phyloP scores from a whole-genome alignment of 2,113 vertebrate species.

The Ceuthmochares aereus region DNA sequence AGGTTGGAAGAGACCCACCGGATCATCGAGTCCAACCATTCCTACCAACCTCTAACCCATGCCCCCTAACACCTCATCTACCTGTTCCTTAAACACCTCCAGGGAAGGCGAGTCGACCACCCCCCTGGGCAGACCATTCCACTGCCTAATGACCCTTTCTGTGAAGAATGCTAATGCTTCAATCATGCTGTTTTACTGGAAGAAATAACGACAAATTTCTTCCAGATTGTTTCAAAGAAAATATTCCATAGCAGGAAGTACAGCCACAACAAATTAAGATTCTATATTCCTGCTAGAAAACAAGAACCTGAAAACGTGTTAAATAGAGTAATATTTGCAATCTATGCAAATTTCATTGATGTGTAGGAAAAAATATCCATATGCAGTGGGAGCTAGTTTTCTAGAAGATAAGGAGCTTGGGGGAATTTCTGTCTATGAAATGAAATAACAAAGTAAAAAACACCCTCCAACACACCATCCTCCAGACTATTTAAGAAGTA shows the following conservation, averaged over 20 bases:
- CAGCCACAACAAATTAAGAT: background rate
- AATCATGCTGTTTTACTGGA: background rate
- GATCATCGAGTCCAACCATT: too few species aligned
- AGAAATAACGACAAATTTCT: background rate
- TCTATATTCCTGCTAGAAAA: background rate
- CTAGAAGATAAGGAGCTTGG: background rate
- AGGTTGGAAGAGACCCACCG: too few species aligned
- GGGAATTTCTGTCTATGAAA: background rate
- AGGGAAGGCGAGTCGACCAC: too few species aligned
- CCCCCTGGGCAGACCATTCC: too few species aligned
- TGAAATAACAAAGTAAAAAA: background rate
- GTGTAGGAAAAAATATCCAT: background rate
- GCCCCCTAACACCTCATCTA: too few species aligned
- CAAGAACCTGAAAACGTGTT: background rate
- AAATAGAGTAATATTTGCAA: background rate
- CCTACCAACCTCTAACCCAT: too few species aligned
- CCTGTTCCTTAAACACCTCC: too few species aligned
- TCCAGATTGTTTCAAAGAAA: background rate
- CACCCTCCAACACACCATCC: background rate
- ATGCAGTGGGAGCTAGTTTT: background rate
- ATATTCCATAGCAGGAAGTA: background rate
- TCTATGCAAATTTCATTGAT: background rate
- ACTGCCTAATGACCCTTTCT: too few species aligned
- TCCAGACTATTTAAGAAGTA: background rate
- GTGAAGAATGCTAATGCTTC: too few species aligned